Conservation (phyloP, 2,888 invertebrate genomes). For the Hipparchia sbordonii region DNA sequence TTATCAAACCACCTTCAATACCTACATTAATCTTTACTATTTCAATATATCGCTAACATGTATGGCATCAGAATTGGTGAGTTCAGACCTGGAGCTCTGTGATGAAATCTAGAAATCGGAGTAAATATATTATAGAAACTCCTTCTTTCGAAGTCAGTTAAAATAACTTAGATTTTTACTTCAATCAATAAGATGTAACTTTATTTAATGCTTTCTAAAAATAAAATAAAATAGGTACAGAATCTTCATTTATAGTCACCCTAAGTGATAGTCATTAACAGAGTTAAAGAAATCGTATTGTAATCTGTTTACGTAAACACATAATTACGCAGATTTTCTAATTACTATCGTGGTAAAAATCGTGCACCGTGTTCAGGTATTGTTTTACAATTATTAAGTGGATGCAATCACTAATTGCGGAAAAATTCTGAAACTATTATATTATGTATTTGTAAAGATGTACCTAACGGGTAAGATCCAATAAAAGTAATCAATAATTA, state of each 20-base stretch:
- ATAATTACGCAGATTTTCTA: conserved; percentile 42
- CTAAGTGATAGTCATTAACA: conserved; percentile 27
- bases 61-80: too few relatives aligned
- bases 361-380: conserved; percentile 49
- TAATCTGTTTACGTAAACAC: conserved; percentile 38
- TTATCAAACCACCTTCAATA: too few relatives aligned
- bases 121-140: too few relatives aligned
- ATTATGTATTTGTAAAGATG: not conserved
- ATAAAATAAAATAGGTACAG: not conserved
- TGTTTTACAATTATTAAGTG: conserved; percentile 48
- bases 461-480: not conserved
- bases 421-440: conserved; percentile 32
- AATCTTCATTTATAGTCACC: conserved; percentile 13
- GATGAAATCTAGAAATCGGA: too few relatives aligned
- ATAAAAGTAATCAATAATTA: not conserved
- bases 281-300: conserved; percentile 36
- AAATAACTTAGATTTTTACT: too few relatives aligned
- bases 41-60: too few relatives aligned
- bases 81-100: too few relatives aligned
- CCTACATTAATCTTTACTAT: too few relatives aligned
- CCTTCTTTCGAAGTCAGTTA: not conserved
- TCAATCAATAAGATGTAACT: too few relatives aligned
- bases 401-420: conserved; percentile 47
- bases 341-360: conserved; percentile 55
- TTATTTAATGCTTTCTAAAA: too few relatives aligned